Evolutionary conservation across 1,140 invertebrate genomes (phyloP), one percentile per base, ranked within the genome.

Genomic region (Euwallacea similis): DNA sequence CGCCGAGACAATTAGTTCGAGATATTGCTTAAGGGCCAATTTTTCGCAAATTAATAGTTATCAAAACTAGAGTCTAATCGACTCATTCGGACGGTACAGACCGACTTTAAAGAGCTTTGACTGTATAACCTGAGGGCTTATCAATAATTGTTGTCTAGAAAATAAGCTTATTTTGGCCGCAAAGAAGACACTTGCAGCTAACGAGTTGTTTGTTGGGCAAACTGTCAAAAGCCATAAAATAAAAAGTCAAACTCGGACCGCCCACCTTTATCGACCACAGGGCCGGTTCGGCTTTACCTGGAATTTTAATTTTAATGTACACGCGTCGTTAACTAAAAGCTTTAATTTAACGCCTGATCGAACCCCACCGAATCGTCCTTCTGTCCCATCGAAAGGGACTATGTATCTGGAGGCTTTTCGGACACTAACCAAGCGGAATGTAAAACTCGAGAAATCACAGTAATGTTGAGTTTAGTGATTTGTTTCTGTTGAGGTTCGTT

Each of bases 171-270:
- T 33, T 33, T 33, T 4, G 21, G 21, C 21, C 21, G 21, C 16
- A 56, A 56, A 56, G 16, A 56, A 47, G 16, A 56, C 54, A 69
- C 42, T 53, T 42, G 58, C 33, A 60, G 44, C 50, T 55, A 70
- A 73, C 71, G 69, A 59, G 21, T 33, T 33, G 21, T 4, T 61
- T 53, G 67, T 58, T 58, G 64, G 71, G 68, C 73, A 72, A 70
- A 61, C 72, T 76, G 75, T 75, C 75, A 74, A 75, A 54, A 76
- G 66, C 74, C 72, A 73, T 76, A 73, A 76, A 75, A 76, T 74
- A 75, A 76, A 73, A 75, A 76, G 69, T 71, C 59, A 65, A 69
- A 74, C 47, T 60, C 10, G 58, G 75, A 76, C 75, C 75, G 75
- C 75, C 75, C 73, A 74, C 73, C 68, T 71, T 71, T 71, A 71